These are phyloP conservation scores for Psylliodes chrysocephalus DNA, from an alignment of 2,888 invertebrate species.

Conservation along the genomic window DNA sequence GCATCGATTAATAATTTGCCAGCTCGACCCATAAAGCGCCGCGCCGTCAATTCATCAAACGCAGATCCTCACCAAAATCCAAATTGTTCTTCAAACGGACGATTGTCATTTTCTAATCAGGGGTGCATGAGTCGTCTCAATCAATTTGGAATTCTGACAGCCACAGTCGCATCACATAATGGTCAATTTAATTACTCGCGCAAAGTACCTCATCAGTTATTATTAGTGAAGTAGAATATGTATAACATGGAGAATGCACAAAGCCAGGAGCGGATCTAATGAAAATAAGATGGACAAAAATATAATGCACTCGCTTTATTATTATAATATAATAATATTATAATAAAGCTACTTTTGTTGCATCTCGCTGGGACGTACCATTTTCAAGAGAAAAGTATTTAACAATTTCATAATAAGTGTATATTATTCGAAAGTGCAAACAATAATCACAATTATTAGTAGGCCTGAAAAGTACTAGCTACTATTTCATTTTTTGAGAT, in stretches of 20 bases:
- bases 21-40: constrained; percentile 19
- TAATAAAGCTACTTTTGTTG: no score
- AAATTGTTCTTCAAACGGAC: constrained; percentile 35
- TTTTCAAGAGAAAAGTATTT: no score
- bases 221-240: constrained; percentile 16
- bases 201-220: constrained; percentile 42
- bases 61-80: constrained; percentile 27
- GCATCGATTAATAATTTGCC: constrained; percentile 28
- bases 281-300: no score
- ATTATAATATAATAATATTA: no score
- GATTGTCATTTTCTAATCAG: constrained; percentile 32
- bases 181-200: constrained; percentile 45
- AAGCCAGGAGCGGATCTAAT: neutral
- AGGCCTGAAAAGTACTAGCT: no score
- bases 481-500: no score
- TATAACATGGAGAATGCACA: neutral
- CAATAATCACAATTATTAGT: no score
- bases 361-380: no score
- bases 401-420: no score
- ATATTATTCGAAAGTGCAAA: no score
- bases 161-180: constrained; percentile 41
- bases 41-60: constrained; percentile 29
- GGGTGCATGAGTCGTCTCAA: constrained; percentile 29
- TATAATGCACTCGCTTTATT: no score
- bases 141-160: constrained; percentile 41